Conservation (phyloP, 2,797 vertebrate genomes). For the Chromobotia macracanthus region DNA sequence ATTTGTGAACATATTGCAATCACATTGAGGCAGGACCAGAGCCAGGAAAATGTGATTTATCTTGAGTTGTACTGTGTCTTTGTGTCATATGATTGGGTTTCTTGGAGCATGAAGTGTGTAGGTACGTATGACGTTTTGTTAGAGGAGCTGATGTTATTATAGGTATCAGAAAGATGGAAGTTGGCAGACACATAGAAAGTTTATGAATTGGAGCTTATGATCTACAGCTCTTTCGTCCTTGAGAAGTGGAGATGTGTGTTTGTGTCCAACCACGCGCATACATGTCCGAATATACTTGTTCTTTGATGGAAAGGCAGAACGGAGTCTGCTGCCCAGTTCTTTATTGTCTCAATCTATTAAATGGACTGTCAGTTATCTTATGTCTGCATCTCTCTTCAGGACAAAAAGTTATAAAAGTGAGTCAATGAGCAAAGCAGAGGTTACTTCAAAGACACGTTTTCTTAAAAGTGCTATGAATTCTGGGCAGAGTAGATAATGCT, state of each 20-base stretch:
- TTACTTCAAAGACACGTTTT: constrained; percentile 15
- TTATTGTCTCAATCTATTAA: constrained; percentile 67
- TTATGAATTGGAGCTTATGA: constrained; percentile 32
- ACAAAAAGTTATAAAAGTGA: constrained; percentile 30
- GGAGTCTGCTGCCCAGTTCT: constrained; percentile 53
- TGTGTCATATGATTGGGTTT: constrained; percentile 48
- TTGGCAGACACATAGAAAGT: constrained; percentile 55
- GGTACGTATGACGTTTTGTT: constrained; percentile 40
- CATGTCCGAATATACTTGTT: constrained; percentile 20
- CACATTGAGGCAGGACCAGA: constrained; percentile 12
- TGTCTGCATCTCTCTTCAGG: constrained; percentile 37
- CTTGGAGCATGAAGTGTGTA: constrained; percentile 42
- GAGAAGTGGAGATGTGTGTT: constrained; percentile 41
- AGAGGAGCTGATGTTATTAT: constrained; percentile 48
- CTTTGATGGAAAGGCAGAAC: constrained; percentile 47
- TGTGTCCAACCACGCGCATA: constrained; percentile 6
- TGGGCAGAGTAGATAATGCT: background rate
- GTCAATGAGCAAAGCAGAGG: background rate
- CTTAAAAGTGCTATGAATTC: background rate
- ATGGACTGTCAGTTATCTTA: constrained; percentile 66
- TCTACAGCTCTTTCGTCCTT: constrained; percentile 59
- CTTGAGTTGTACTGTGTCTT: constrained; percentile 36
- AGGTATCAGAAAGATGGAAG: constrained; percentile 51
- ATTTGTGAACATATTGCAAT: constrained; percentile 29
- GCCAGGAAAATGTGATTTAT: constrained; percentile 50